Evolutionary conservation across 2,888 invertebrate genomes (phyloP).

Genomic region (Operophtera brumata): DNA sequence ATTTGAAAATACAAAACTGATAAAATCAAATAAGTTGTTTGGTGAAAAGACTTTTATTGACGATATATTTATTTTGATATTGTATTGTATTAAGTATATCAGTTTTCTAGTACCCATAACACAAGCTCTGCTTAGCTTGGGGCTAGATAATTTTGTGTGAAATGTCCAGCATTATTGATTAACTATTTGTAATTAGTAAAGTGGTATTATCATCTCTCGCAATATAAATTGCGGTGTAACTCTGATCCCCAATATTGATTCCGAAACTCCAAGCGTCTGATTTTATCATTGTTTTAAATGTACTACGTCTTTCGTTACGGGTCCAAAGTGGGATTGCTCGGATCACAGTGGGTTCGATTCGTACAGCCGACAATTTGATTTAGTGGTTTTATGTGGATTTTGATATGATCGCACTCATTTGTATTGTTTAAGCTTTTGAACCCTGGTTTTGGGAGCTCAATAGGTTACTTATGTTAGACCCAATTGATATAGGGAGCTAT

Average conservation of each 20-base stretch:
- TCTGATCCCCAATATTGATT: conserved; percentile 77
- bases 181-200: too few relatives aligned
- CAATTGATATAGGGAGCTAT: too few relatives aligned
- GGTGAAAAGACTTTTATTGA: too few relatives aligned
- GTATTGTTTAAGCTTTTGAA: conserved; percentile 11
- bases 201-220: conserved; percentile 35
- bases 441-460: neutral
- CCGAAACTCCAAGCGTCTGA: conserved; percentile 37
- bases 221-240: conserved; percentile 35
- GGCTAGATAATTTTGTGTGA: too few relatives aligned
- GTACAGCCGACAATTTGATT: conserved; percentile 46
- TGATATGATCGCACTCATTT: conserved; percentile 28
- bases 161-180: too few relatives aligned
- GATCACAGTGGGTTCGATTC: conserved; percentile 6
- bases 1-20: too few relatives aligned
- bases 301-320: conserved; percentile 36
- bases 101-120: too few relatives aligned
- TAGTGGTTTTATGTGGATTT: conserved; percentile 41
- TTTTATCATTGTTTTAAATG: conserved; percentile 74
- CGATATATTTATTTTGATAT: neutral
- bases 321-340: conserved; percentile 24
- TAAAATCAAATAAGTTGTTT: too few relatives aligned
- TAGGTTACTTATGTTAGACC: neutral
- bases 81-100: too few relatives aligned
- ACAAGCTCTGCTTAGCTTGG: too few relatives aligned